phyloP scores from a whole-genome alignment of 2,113 vertebrate genomes.

The Corythornis vintsioides region DNA sequence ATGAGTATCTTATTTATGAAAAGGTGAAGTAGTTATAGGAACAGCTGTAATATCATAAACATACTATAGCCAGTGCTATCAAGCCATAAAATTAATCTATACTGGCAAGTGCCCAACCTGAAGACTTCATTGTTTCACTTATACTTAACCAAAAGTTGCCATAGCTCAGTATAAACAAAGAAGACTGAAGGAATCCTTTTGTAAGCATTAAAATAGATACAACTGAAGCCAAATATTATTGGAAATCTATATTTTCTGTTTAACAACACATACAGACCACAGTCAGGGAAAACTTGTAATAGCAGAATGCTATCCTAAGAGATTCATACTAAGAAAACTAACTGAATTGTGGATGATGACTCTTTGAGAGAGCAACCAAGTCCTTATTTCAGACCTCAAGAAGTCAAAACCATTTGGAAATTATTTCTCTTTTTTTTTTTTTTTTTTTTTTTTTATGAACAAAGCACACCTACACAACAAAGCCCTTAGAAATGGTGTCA shows the following conservation, averaged over 20 bases:
- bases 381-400: background rate
- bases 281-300: background rate
- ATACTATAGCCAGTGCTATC: background rate
- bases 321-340: background rate
- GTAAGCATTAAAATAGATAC: accelerated
- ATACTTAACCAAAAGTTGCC: background rate
- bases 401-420: background rate
- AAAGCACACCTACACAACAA: accelerated
- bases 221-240: background rate
- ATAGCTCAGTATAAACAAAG: background rate
- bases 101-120: background rate
- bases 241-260: background rate
- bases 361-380: background rate
- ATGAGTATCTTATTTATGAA: conserved; percentile 4
- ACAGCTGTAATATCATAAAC: conserved; percentile 15
- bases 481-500: background rate
- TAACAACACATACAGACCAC: background rate
- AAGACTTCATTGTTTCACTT: background rate
- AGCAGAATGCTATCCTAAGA: background rate
- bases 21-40: conserved; percentile 1
- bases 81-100: conserved; percentile 24
- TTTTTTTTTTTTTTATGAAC: background rate
- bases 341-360: accelerated
- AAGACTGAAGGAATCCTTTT: background rate
- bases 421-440: background rate